Evolutionary conservation across 2,888 invertebrate species (phyloP).

Genomic region (Halictus ligatus): DNA sequence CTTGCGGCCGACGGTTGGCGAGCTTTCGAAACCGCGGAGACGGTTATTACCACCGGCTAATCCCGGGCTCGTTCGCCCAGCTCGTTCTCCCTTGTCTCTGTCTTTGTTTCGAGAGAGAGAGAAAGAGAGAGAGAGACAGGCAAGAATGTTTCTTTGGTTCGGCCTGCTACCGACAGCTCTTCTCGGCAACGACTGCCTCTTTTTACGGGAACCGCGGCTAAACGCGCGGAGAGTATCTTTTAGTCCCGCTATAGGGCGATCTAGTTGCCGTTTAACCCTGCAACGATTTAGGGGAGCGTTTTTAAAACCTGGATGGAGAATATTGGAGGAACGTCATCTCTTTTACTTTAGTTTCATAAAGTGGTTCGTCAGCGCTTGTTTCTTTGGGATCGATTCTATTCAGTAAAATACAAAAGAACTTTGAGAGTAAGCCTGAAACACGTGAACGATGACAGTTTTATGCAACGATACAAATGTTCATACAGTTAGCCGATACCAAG

Average conservation of each 20-base stretch:
- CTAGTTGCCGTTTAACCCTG: conserved; percentile 62
- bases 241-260: conserved; percentile 60
- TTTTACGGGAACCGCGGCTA: conserved; percentile 31
- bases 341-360: neutral
- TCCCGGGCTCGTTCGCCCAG: conserved; percentile 73
- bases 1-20: conserved; percentile 70
- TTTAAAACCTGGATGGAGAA: neutral
- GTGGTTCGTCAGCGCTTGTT: neutral
- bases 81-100: conserved; percentile 11
- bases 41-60: conserved; percentile 78
- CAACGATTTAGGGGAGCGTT: conserved; percentile 17
- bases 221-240: conserved; percentile 61
- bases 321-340: neutral
- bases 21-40: conserved; percentile 74
- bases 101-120: neutral
- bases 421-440: too few relatives aligned
- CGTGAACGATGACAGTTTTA: too few relatives aligned
- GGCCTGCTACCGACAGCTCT: neutral
- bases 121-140: neutral
- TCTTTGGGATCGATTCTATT: neutral
- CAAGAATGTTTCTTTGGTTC: conserved; percentile 2
- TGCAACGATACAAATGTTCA: too few relatives aligned
- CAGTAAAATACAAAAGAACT: neutral
- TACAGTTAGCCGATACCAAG: too few relatives aligned
- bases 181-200: conserved; percentile 3